Evolutionary conservation across 2,888 invertebrate species (phyloP).

Genomic region (Philopedon plagiatum): DNA sequence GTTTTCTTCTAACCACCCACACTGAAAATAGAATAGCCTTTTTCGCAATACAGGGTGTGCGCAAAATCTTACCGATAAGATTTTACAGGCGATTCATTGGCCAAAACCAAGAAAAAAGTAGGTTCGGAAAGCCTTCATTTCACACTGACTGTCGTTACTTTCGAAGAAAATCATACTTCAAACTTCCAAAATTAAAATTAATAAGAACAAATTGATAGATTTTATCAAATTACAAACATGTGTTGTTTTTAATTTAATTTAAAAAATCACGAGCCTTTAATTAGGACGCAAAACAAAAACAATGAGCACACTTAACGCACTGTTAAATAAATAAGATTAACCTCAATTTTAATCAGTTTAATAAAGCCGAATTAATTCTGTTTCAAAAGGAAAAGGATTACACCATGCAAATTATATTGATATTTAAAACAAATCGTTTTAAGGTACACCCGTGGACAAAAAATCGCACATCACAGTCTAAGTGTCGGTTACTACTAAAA

Average conservation of each 20-base stretch:
- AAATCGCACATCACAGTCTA: too few species aligned
- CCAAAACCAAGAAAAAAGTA: too few species aligned
- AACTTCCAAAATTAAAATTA: background rate
- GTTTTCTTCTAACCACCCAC: slow-evolving; percentile 38
- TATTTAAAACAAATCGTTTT: too few species aligned
- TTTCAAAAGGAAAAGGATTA: background rate
- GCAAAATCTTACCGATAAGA: too few species aligned
- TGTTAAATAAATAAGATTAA: slow-evolving; percentile 27
- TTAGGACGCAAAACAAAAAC: slow-evolving; percentile 29
- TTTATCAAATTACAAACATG: background rate
- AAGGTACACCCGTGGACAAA: too few species aligned
- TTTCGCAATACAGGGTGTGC: too few species aligned
- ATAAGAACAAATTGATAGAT: background rate
- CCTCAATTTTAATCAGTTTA: slow-evolving; percentile 33
- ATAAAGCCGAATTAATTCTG: slow-evolving; percentile 9
- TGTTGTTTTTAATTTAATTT: background rate
- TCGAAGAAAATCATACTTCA: too few species aligned
- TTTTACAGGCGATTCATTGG: too few species aligned
- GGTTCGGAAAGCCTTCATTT: too few species aligned
- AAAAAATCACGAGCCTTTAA: slow-evolving; percentile 25
- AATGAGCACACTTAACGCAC: slow-evolving; percentile 23
- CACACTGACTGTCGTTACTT: too few species aligned
- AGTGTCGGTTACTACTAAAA: too few species aligned
- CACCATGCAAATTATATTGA: too few species aligned
- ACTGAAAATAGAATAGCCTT: slow-evolving; percentile 8